Evolutionary conservation across 2,888 invertebrate species (phyloP).

Genomic region (Eupithecia inturbata): DNA sequence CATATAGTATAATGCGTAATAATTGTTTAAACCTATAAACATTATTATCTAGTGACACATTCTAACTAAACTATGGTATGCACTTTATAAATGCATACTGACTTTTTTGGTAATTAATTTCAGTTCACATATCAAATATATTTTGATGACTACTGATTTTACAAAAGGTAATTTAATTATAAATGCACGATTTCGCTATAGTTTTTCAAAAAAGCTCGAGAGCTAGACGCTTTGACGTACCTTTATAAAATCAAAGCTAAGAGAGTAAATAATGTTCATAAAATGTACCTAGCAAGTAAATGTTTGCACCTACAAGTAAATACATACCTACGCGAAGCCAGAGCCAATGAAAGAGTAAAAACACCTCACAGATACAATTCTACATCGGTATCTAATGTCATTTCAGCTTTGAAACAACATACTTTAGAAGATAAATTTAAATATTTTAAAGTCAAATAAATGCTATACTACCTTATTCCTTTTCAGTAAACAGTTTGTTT

Average conservation of each 20-base stretch:
- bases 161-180: slow-evolving; percentile 34
- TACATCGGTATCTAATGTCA: slow-evolving; percentile 52
- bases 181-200: slow-evolving; percentile 17
- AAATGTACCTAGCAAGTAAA: slow-evolving; percentile 40
- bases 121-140: slow-evolving; percentile 25
- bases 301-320: slow-evolving; percentile 30
- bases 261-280: slow-evolving; percentile 20
- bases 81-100: slow-evolving; percentile 73
- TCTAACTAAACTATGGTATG: slow-evolving; percentile 65
- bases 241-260: slow-evolving; percentile 67
- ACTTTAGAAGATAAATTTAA: slow-evolving; percentile 52
- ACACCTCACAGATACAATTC: slow-evolving; percentile 43
- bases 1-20: slow-evolving; percentile 46
- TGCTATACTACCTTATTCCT: slow-evolving; percentile 83
- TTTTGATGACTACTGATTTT: slow-evolving; percentile 36
- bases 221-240: slow-evolving; percentile 52
- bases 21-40: slow-evolving; percentile 47
- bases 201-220: slow-evolving; percentile 25
- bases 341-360: slow-evolving; percentile 46
- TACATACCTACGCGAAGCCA: slow-evolving; percentile 45
- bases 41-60: slow-evolving; percentile 65
- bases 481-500: slow-evolving; percentile 69
- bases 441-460: slow-evolving; percentile 81
- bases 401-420: slow-evolving; percentile 59
- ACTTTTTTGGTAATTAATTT: slow-evolving; percentile 63